Percentiles rank a stretch among this genome's conserved stretches.
phyloP scores from a whole-genome alignment of 2,797 vertebrate species.

The Morus bassanus region DNA sequence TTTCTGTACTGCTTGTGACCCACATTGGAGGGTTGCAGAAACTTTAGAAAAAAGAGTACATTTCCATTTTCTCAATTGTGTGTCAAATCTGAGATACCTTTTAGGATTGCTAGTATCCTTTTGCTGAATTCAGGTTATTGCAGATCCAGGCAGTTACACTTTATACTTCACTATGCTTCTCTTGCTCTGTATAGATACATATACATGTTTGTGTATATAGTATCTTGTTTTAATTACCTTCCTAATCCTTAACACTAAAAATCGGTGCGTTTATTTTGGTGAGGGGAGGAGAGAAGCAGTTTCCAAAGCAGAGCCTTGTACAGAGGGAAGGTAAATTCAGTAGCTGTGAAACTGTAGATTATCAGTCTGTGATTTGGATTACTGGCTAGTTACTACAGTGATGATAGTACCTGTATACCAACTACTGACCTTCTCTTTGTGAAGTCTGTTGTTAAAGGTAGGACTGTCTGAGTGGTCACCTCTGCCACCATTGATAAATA shows the following conservation, averaged over 20 bases:
- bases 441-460: background rate
- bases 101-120: background rate
- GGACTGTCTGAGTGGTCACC: background rate
- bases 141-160: background rate
- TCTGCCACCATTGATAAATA: background rate
- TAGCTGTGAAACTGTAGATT: background rate
- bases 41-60: background rate
- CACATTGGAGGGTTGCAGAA: background rate
- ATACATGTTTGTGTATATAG: background rate
- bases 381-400: background rate
- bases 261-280: background rate
- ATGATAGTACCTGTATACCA: background rate
- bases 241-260: background rate
- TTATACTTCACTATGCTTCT: background rate
- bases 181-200: background rate
- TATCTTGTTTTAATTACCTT: background rate
- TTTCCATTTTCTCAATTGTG: background rate
- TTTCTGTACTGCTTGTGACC: background rate
- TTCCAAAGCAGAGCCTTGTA: background rate
- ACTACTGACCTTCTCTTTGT: background rate
- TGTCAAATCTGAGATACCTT: background rate
- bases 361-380: background rate
- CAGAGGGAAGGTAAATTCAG: background rate
- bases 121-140: background rate
- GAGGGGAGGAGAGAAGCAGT: background rate